Evolutionary conservation across 2,113 vertebrate genomes (phyloP).

Genomic region (Dipodomys ordii): DNA sequence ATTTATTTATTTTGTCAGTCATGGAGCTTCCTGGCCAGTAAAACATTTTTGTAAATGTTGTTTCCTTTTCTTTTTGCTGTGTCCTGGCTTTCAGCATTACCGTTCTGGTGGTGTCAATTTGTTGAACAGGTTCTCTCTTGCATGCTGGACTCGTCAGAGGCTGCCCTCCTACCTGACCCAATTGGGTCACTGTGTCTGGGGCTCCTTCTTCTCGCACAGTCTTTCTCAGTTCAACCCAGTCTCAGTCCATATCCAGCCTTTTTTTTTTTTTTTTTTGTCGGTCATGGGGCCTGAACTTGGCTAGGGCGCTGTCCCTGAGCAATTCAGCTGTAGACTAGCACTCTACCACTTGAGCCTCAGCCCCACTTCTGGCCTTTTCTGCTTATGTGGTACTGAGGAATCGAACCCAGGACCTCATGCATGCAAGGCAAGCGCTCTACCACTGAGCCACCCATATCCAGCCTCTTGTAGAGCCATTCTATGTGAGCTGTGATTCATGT

Average conservation of each 20-base stretch:
- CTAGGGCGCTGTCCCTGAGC: too few relatives aligned
- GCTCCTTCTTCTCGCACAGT: neutral
- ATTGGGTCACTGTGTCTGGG: neutral
- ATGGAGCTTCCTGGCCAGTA: neutral
- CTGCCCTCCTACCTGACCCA: neutral
- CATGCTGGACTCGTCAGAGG: neutral
- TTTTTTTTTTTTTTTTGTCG: too few relatives aligned
- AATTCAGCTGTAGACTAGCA: too few relatives aligned
- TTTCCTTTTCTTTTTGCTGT: neutral
- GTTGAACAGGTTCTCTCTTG: neutral
- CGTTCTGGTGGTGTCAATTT: neutral
- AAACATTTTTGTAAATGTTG: slow-evolving; percentile 19
- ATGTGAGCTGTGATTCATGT: neutral
- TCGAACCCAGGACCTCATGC: too few relatives aligned
- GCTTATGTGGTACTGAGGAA: too few relatives aligned
- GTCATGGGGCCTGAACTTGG: too few relatives aligned
- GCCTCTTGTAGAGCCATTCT: neutral
- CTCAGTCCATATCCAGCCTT: neutral
- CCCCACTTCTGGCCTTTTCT: too few relatives aligned
- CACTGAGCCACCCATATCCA: neutral
- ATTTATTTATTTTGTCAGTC: too few relatives aligned
- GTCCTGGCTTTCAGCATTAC: neutral
- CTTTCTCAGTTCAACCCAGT: neutral
- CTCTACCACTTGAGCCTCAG: too few relatives aligned
- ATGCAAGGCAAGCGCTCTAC: too few relatives aligned